Percentiles rank a stretch among this genome's conserved stretches.
phyloP scores from a whole-genome alignment of 2,113 vertebrate genomes.

The Typhlomys cinereus region DNA sequence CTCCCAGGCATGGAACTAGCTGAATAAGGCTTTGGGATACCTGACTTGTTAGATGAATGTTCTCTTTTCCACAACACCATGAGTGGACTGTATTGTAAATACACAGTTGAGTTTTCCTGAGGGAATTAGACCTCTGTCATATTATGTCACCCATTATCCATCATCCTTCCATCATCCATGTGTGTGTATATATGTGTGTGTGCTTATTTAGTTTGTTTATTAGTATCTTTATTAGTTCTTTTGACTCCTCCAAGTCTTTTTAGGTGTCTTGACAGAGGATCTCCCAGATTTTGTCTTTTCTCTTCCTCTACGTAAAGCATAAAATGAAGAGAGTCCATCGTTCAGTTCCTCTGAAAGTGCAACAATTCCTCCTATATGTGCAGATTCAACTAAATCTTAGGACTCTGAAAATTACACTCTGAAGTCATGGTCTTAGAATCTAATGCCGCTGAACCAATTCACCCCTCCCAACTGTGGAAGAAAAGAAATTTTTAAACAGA shows the following conservation, averaged over 20 bases:
- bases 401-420: background rate
- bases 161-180: rapidly evolving
- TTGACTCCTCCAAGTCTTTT: too few species aligned
- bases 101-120: background rate
- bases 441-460: too few species aligned
- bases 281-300: rapidly evolving
- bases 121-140: too few species aligned
- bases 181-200: rapidly evolving
- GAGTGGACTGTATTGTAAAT: background rate
- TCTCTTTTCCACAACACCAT: background rate
- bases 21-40: background rate
- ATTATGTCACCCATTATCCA: too few species aligned
- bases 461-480: too few species aligned
- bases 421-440: too few species aligned
- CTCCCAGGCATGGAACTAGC: background rate
- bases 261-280: background rate
- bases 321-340: background rate
- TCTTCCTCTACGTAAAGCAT: too few species aligned
- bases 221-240: too few species aligned
- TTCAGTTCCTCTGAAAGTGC: background rate
- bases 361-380: background rate
- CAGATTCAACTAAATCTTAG: background rate
- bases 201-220: too few species aligned
- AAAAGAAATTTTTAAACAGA: too few species aligned
- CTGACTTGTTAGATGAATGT: rapidly evolving